Evolutionary conservation across 2,113 vertebrate species (phyloP), one percentile per base, ranked within the genome.

Genomic region (Dunckerocampus dactyliophorus): DNA sequence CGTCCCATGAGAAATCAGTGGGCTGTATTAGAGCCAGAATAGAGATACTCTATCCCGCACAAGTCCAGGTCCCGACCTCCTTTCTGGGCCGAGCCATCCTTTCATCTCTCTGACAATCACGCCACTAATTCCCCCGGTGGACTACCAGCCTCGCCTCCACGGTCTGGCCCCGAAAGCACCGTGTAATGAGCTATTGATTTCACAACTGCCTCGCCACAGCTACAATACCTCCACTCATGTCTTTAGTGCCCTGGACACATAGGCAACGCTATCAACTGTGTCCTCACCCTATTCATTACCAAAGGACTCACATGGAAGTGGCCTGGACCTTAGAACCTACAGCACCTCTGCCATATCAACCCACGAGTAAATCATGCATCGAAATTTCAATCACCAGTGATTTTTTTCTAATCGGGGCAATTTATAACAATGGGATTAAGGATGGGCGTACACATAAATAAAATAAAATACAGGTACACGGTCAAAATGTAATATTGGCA

Each of bases 121-220:
- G 63, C 62, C 57, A 57, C 70, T 86, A 82, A 85, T 85, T 75
- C 80, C 81, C 79, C 63, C 15, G 20, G 70, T 64, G 77, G 70
- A 76, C 71, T 47, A 46, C 64, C 63, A 62, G 76, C 63, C 50
- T 69, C 24, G 24, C 77, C 72, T 84, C 58, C 5, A 1, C 3
- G 22, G 64, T 62, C 69, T 22, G 67, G 62, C 71, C 82, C 39
- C 55, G 65, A 87, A 82, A 82, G 71, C 61, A 47, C 65, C 21
- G 21, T 76, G 79, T 89, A 89, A 89, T 88, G 85, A 90, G 84
- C 84, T 90, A 91, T 90, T 87, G 89, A 91, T 90, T 78, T 79
- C 67, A 47, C 60, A 71, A 80, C 67, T 76, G 81, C 74, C 71
- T 85, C 69, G 37, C 63, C 39, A 0, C 63, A 49, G 69, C 75